These are phyloP conservation scores for Crenichthys baileyi DNA, from an alignment of 2,797 vertebrate species.

Conservation along the genomic window DNA sequence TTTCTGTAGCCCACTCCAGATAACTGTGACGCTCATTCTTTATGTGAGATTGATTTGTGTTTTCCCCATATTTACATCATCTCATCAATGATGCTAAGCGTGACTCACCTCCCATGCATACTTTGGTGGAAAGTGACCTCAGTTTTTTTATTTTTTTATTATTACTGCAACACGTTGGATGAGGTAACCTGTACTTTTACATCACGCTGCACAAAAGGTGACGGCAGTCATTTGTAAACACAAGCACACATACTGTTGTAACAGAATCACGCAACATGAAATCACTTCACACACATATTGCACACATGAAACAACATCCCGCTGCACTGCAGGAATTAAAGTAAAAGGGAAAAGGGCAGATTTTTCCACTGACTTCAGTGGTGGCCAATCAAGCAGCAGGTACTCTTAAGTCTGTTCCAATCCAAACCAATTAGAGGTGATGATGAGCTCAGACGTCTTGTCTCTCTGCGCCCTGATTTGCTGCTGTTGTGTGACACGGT, in stretches of 20 bases:
- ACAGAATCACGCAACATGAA: slow-evolving; percentile 8
- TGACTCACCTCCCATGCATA: slow-evolving; percentile 64
- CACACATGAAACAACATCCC: slow-evolving; percentile 30
- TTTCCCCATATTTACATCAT: slow-evolving; percentile 51
- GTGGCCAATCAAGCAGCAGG: slow-evolving; percentile 82
- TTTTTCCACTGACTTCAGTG: slow-evolving; percentile 64
- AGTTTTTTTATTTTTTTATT: slow-evolving; percentile 33
- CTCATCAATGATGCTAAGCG: slow-evolving; percentile 47
- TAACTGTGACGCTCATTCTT: slow-evolving; percentile 51
- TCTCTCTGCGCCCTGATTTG: slow-evolving; percentile 79
- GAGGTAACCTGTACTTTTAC: slow-evolving; percentile 61
- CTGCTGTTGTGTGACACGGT: slow-evolving; percentile 71
- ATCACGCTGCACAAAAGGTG: slow-evolving; percentile 41
- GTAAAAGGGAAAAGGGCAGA: slow-evolving; percentile 47
- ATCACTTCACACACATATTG: slow-evolving; percentile 7
- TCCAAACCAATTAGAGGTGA: slow-evolving; percentile 81
- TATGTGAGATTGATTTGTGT: slow-evolving; percentile 34
- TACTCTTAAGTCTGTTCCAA: slow-evolving; percentile 61
- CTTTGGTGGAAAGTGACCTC: slow-evolving; percentile 54
- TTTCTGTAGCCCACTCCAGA: slow-evolving; percentile 47
- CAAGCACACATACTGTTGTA: background rate
- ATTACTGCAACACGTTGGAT: slow-evolving; percentile 54
- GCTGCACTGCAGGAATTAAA: slow-evolving; percentile 59
- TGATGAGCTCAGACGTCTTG: slow-evolving; percentile 71
- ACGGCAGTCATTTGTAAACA: slow-evolving; percentile 12